Conservation (phyloP, 2,888 invertebrate species). For the Caenorhabditis sinica region DNA sequence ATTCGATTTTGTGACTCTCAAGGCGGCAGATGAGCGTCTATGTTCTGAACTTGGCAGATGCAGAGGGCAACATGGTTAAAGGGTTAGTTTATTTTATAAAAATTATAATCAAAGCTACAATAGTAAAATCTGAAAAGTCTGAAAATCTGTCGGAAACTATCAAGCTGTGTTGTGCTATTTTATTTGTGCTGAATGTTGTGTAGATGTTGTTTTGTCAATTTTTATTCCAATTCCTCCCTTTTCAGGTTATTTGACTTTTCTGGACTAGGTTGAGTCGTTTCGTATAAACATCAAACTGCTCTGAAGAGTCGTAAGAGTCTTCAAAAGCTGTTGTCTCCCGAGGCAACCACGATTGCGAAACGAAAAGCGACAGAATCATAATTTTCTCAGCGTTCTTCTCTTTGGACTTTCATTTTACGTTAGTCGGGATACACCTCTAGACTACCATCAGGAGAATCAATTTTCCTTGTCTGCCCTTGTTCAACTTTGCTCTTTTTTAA, state of each 20-base stretch:
- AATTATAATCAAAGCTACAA: neutral
- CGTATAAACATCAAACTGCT: slow-evolving; percentile 10
- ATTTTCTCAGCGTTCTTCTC: neutral
- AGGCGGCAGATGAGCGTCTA: slow-evolving; percentile 74
- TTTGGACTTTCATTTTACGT: neutral
- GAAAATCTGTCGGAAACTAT: slow-evolving; percentile 42
- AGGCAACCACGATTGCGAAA: slow-evolving; percentile 50
- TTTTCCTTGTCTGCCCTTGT: neutral
- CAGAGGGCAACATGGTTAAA: slow-evolving; percentile 76
- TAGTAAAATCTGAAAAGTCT: neutral
- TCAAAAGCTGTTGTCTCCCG: slow-evolving; percentile 12
- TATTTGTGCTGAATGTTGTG: slow-evolving; percentile 14
- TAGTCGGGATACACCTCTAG: slow-evolving; percentile 2
- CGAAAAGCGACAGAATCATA: slow-evolving; percentile 1
- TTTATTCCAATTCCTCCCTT: slow-evolving; percentile 24
- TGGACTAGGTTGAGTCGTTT: neutral
- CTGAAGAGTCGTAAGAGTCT: slow-evolving; percentile 25
- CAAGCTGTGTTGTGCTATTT: slow-evolving; percentile 3
- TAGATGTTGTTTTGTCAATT: slow-evolving; percentile 34
- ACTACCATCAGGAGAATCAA: slow-evolving; percentile 13
- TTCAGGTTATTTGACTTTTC: slow-evolving; percentile 24
- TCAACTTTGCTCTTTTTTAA: slow-evolving; percentile 17
- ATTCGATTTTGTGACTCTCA: slow-evolving; percentile 38
- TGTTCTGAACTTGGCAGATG: slow-evolving; percentile 76
- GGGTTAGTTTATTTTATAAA: slow-evolving; percentile 67